Evolutionary conservation across 2,113 vertebrate genomes (phyloP).

Genomic region (Chaetops frenatus): DNA sequence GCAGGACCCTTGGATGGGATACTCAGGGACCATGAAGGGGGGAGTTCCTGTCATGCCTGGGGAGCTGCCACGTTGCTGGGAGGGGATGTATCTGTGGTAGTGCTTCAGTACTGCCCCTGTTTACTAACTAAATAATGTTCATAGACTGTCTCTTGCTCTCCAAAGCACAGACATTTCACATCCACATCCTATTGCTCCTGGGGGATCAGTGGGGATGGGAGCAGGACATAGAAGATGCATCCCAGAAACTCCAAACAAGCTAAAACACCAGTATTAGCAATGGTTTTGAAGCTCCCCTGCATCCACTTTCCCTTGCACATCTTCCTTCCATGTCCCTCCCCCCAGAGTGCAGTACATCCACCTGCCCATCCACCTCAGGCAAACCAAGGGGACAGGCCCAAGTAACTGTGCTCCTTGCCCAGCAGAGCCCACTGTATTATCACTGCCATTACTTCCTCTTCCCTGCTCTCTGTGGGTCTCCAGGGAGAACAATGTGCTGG

Average conservation of each 20-base stretch:
- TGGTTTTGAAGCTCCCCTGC: neutral
- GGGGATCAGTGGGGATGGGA: neutral
- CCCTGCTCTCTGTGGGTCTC: neutral
- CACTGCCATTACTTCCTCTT: neutral
- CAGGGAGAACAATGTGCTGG: neutral
- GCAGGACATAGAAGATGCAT: neutral
- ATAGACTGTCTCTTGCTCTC: neutral
- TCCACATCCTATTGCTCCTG: accelerated
- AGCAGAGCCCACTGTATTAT: neutral
- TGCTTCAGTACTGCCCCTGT: neutral
- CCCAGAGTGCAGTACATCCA: accelerated
- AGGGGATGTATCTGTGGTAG: neutral
- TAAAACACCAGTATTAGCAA: neutral
- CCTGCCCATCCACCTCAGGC: neutral
- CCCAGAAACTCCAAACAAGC: neutral
- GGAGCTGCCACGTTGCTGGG: neutral
- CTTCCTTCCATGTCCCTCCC: neutral
- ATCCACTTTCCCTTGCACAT: neutral
- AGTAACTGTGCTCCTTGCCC: accelerated
- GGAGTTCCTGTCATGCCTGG: neutral
- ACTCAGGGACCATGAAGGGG: neutral
- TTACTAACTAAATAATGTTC: neutral
- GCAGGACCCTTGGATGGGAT: neutral
- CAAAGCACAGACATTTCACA: neutral
- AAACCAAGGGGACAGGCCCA: neutral